phyloP scores from a whole-genome alignment of 2,888 invertebrate species.

The Drosophila melanosoma region DNA sequence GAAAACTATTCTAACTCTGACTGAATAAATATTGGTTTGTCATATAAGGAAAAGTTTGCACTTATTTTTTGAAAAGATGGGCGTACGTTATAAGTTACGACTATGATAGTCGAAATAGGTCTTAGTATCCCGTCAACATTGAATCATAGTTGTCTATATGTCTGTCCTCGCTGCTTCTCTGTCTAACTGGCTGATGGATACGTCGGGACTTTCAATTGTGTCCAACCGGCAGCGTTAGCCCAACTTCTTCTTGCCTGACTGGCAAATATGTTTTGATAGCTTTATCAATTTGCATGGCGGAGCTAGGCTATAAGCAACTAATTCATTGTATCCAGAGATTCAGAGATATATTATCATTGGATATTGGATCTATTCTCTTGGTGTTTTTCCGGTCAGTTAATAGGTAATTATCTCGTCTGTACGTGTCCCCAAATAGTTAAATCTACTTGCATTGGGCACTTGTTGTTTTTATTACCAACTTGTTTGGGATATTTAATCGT shows the following conservation, averaged over 20 bases:
- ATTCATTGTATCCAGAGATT: conserved; percentile 32
- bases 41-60: conserved; percentile 23
- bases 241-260: conserved; percentile 48
- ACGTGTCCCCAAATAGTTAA: conserved; percentile 8
- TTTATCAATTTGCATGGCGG: conserved; percentile 44
- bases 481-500: conserved; percentile 40
- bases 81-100: neutral
- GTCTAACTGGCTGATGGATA: conserved; percentile 2
- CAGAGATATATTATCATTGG: conserved; percentile 50
- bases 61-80: conserved; percentile 12
- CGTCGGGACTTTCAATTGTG: conserved; percentile 54
- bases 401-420: conserved; percentile 1
- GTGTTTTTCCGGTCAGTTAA: conserved; percentile 8
- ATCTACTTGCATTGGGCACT: neutral
- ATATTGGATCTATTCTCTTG: conserved; percentile 12
- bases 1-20: neutral
- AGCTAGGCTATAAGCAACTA: conserved; percentile 31
- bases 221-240: conserved; percentile 69
- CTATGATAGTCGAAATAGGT: neutral
- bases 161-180: neutral
- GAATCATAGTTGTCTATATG: neutral
- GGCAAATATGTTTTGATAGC: conserved; percentile 23
- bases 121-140: neutral
- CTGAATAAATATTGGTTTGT: neutral
- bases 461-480: conserved; percentile 7